Conservation (phyloP, 2,113 vertebrate species). For the Laterallus jamaicensis region DNA sequence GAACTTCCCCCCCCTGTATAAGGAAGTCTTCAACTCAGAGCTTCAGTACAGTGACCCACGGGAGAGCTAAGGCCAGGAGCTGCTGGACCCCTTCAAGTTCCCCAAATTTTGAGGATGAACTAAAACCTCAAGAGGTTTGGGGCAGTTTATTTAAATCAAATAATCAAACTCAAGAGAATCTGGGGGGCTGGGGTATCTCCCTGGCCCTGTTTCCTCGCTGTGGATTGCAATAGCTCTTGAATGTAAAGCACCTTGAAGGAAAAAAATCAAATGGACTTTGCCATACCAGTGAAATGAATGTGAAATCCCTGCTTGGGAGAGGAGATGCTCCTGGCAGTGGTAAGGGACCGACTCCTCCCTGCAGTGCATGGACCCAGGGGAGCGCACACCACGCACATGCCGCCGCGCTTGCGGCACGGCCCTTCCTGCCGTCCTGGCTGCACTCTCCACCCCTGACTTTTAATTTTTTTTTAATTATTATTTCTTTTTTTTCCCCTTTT, state of each 20-base stretch:
- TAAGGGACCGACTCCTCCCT: not conserved
- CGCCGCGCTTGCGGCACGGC: fast-evolving
- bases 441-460: not conserved
- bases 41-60: constrained; percentile 84
- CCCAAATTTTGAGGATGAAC: not conserved
- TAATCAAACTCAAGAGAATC: constrained; percentile 37
- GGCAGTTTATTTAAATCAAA: constrained; percentile 26
- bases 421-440: not conserved
- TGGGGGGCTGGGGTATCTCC: not conserved
- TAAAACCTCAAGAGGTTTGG: not conserved
- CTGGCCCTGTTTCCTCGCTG: not conserved
- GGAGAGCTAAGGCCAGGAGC: constrained; percentile 76
- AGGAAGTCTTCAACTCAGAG: constrained; percentile 89
- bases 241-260: constrained; percentile 74
- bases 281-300: constrained; percentile 69
- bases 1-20: constrained; percentile 87
- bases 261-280: constrained; percentile 37
- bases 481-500: not conserved
- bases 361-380: not conserved
- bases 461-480: not conserved
- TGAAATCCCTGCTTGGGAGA: constrained; percentile 49
- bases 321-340: constrained; percentile 13
- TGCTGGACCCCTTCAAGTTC: not conserved
- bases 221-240: constrained; percentile 67
- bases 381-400: not conserved